Evolutionary conservation across 2,888 invertebrate species (phyloP), one percentile per base, ranked within the genome.

Genomic region (Chloromyia formosa): DNA sequence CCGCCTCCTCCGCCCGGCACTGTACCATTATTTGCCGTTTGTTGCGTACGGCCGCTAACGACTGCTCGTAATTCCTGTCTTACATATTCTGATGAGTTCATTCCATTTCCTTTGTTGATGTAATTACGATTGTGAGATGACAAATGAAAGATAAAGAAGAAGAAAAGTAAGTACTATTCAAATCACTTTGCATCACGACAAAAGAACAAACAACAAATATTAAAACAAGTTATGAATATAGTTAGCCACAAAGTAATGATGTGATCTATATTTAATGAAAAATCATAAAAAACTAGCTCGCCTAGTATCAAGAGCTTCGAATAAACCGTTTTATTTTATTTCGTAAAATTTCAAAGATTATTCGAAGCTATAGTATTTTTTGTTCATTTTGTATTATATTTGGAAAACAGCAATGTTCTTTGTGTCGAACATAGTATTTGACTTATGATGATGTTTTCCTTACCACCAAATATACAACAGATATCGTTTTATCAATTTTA

Each of bases 11-110:
- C 81, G 14, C 82, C 82, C 1, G 81, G 74, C 14, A 77, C 80
- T 74, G 74, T 77, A 42, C 78, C 79, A 40, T 80, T 80, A 20
- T 82, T 82, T 42, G 88, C 87, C 45, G 82, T 81, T 60, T 83
- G 82, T 77, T 84, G 84, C 49, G 93, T 92, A 81, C 96, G 90
- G 73, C 94, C 94, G 79, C 93, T 95, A 76, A 96, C 95, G 78
- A 94, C 92, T 66, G 95, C 94, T 80, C 96, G 89, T 81, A 97
- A 87, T 86, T 96, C 95, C 87, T 96, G 95, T 82, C 95, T 91
- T 80, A 96, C 96, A 86, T 93, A 96, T 87, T 96, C 96, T 69
- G 95, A 94, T 76, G 91, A 90, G 84, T 89, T 90, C 82, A 88
- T 89, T 81, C 87, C 88, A 81, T 86, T 88, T 79, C 83, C 86